A percentile compares a stretch with the other conserved stretches of the same genome.
These are phyloP conservation scores for Sylvilagus floridanus DNA, from an alignment of 2,797 vertebrate species.

Conservation along the genomic window DNA sequence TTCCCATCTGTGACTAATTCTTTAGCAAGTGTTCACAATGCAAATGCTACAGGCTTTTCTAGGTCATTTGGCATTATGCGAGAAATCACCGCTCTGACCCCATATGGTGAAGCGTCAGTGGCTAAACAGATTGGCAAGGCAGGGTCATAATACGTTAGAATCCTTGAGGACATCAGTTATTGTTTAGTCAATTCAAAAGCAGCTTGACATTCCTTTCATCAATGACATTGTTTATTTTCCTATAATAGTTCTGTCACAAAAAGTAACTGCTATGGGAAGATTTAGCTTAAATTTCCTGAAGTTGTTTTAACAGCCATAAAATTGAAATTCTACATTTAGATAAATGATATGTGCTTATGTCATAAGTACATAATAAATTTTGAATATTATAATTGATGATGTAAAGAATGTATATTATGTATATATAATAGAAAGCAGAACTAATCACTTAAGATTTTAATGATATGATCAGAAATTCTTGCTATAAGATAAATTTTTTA, in stretches of 20 bases:
- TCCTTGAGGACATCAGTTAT: slow-evolving; percentile 86
- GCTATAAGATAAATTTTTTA: neutral
- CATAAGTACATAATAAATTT: neutral
- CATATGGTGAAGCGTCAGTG: slow-evolving; percentile 85
- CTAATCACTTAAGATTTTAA: slow-evolving; percentile 18
- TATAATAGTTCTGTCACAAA: slow-evolving; percentile 83
- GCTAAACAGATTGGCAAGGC: slow-evolving; percentile 86
- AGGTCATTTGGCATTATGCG: slow-evolving; percentile 84
- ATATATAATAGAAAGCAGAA: neutral
- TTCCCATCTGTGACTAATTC: slow-evolving; percentile 69
- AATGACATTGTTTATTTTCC: slow-evolving; percentile 84
- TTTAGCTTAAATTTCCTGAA: slow-evolving; percentile 82
- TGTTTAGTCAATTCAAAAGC: slow-evolving; percentile 84
- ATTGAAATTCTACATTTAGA: slow-evolving; percentile 69
- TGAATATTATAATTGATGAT: neutral
- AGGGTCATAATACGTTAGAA: slow-evolving; percentile 83
- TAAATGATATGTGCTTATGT: neutral
- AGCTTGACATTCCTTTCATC: slow-evolving; percentile 85
- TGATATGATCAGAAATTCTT: slow-evolving; percentile 30
- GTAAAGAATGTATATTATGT: neutral
- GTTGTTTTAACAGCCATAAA: slow-evolving; percentile 75
- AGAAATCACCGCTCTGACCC: slow-evolving; percentile 85
- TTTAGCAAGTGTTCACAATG: slow-evolving; percentile 72
- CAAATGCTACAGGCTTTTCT: slow-evolving; percentile 85
- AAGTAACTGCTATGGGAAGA: slow-evolving; percentile 80